Percentiles rank a stretch among this genome's conserved stretches.
Evolutionary conservation across 2,113 vertebrate genomes (phyloP).

Genomic region (Craseonycteris thonglongyai): DNA sequence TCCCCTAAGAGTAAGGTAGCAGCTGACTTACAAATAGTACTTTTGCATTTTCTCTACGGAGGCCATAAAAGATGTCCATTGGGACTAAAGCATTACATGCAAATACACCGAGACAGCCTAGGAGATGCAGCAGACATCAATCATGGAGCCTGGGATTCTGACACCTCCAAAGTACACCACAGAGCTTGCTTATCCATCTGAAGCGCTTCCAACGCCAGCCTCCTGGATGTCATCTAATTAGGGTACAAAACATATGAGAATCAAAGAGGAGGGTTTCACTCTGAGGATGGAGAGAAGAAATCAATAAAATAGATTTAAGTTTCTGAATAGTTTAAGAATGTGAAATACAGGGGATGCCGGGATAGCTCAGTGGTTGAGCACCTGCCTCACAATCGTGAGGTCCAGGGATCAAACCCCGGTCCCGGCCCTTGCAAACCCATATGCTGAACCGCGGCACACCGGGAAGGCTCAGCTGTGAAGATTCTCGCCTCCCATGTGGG

Average conservation of each 20-base stretch:
- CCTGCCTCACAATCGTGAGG: too few species aligned
- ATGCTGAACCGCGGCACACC: too few species aligned
- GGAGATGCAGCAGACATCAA: neutral
- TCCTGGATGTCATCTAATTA: slow-evolving; percentile 6
- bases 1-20: neutral
- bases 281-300: slow-evolving; percentile 34
- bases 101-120: neutral
- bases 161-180: slow-evolving; percentile 23
- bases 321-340: slow-evolving; percentile 18
- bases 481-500: too few species aligned
- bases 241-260: slow-evolving; percentile 51
- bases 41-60: neutral
- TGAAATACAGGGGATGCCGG: too few species aligned
- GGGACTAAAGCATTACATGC: neutral
- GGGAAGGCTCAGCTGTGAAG: too few species aligned
- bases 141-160: neutral
- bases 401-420: too few species aligned
- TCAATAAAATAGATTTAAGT: slow-evolving; percentile 30
- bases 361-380: too few species aligned
- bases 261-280: slow-evolving; percentile 52
- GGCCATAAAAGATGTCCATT: neutral
- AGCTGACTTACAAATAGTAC: neutral
- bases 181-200: slow-evolving; percentile 13
- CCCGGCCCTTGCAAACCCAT: too few species aligned
- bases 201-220: slow-evolving; percentile 11